Evolutionary conservation across 2,797 vertebrate species (phyloP).

Genomic region (Leptatherina wallacei): DNA sequence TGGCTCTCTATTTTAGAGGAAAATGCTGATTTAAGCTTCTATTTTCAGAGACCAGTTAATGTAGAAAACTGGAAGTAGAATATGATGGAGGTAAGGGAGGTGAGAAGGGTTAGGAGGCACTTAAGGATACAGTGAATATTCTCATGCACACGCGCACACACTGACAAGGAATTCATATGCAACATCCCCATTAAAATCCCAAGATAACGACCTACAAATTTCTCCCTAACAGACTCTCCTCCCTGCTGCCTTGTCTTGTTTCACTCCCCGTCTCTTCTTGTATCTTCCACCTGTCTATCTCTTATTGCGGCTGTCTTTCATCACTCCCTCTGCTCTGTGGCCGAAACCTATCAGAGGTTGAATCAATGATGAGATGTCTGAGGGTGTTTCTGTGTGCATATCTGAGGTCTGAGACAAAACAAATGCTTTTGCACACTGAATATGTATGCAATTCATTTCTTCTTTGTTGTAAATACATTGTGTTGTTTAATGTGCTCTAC

Average conservation of each 20-base stretch:
- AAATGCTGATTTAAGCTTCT: not conserved
- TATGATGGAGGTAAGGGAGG: not conserved
- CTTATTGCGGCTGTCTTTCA: slow-evolving; percentile 75
- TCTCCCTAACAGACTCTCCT: slow-evolving; percentile 55
- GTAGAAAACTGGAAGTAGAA: not conserved
- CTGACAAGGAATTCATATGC: slow-evolving; percentile 36
- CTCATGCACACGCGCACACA: slow-evolving; percentile 11
- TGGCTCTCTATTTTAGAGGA: not conserved
- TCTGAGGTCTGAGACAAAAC: slow-evolving; percentile 32
- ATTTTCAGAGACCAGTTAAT: not conserved
- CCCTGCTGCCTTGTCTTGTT: slow-evolving; percentile 52
- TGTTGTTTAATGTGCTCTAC: slow-evolving; percentile 38
- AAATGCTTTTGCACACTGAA: slow-evolving; percentile 10
- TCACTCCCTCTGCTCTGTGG: slow-evolving; percentile 63
- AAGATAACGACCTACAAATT: slow-evolving; percentile 67
- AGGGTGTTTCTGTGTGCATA: slow-evolving; percentile 24
- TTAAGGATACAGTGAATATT: slow-evolving; percentile 4
- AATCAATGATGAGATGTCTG: slow-evolving; percentile 64
- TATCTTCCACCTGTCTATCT: slow-evolving; percentile 67
- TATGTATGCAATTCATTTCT: slow-evolving; percentile 9
- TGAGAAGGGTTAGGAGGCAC: not conserved
- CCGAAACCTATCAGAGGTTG: slow-evolving; percentile 66
- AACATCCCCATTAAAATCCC: slow-evolving; percentile 51
- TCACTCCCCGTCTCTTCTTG: slow-evolving; percentile 37
- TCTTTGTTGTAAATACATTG: slow-evolving; percentile 49